Base-by-base conservation (phyloP, 2,888 invertebrate genomes). In the Polydesmus complanatus region DNA sequence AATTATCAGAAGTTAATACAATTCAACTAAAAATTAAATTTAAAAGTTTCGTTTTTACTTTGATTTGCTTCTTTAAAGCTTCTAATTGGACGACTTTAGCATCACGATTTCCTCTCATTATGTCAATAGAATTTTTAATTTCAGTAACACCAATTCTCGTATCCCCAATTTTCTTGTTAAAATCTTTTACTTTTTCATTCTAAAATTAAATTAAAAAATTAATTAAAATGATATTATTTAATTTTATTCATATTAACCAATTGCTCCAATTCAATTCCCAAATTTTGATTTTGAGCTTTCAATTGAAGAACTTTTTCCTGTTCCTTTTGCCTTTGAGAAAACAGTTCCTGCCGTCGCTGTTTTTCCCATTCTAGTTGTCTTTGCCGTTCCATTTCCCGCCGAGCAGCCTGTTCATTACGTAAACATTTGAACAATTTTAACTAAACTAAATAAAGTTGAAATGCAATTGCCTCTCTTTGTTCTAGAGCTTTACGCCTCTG, bases 291-390 rank as follows among this genome's bases (percentile, higher is more conserved):
- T 69, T 84, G 84, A 1, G 90, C 90, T 74, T 94, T 93, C 26
- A 94, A 78, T 68, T 86, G 84, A 0, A 90, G 75, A 0, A 94
- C 85, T 68, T 83, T 84, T 70, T 87, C 85, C 72, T 92, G 88
- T 71, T 92, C 89, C 66, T 87, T 84, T 56, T 90, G 86, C 11
- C 90, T 80, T 70, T 90, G 84, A 18, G 86, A 81, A 74, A 93
- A 87, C 65, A 97, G 78, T 71, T 96, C 95, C 56, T 87, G 83
- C 25, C 83, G 82, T 65, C 90, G 83, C 71, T 94, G 92, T 70
- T 89, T 89, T 74, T 97, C 96, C 90, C 94, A 93, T 73, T 98
- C 97, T 60, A 90, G 78, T 71, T 95, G 93, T 55, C 96, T 81
- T 70, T 95, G 95, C 56, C 94, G 80, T 70, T 97, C 94, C 83